phyloP scores from a whole-genome alignment of 1,140 invertebrate species.

The Philotrypesis tridentata region DNA sequence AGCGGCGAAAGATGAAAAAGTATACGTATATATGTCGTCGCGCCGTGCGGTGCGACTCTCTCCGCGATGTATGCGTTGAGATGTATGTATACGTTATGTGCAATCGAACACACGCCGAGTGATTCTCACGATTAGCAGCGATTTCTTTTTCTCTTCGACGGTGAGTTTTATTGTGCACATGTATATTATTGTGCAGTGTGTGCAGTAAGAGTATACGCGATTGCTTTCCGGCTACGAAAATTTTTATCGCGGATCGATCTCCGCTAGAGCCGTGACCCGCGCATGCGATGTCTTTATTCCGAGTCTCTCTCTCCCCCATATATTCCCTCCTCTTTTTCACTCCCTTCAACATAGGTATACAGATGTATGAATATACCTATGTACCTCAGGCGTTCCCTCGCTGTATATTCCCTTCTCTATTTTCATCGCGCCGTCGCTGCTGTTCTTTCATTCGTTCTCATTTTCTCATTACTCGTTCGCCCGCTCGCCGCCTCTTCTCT shows the following conservation, averaged over 20 bases:
- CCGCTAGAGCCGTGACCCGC: no score
- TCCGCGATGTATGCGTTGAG: no score
- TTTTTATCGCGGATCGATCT: not conserved
- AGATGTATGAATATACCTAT: not conserved
- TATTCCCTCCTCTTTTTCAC: not conserved
- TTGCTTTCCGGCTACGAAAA: no score
- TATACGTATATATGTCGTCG: no score
- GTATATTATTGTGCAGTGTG: no score
- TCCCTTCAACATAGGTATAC: not conserved
- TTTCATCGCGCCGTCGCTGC: constrained; percentile 12
- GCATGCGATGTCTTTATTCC: constrained; percentile 24
- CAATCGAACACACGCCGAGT: no score
- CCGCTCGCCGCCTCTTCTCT: not conserved
- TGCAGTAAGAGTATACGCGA: no score
- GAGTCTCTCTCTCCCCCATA: not conserved
- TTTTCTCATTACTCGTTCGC: constrained; percentile 42
- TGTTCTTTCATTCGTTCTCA: constrained; percentile 38
- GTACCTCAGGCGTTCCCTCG: not conserved
- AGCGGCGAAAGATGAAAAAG: no score
- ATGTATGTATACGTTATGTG: no score
- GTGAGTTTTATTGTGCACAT: no score
- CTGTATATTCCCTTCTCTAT: constrained; percentile 12
- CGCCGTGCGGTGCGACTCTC: no score
- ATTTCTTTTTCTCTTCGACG: no score
- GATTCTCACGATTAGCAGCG: constrained; percentile 48